Conservation (phyloP, 2,113 vertebrate genomes). For the Raja brachyura region DNA sequence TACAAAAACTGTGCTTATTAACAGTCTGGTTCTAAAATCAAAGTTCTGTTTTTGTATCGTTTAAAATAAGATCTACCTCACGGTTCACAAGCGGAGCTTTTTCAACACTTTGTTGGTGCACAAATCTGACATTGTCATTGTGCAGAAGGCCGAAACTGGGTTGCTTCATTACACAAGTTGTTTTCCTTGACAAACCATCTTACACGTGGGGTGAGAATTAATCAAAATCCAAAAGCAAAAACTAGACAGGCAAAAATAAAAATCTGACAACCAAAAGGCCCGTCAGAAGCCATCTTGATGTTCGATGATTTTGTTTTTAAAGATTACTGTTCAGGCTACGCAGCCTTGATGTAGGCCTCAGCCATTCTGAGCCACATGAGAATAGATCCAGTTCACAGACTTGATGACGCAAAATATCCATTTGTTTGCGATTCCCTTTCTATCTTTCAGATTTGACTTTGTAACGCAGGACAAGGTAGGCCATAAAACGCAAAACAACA, state of each 20-base stretch:
- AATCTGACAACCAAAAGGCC: background rate
- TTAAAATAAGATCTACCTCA: background rate
- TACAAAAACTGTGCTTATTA: slow-evolving; percentile 30
- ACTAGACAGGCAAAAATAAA: background rate
- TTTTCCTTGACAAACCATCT: background rate
- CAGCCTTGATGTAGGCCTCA: background rate
- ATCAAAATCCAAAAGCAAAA: background rate
- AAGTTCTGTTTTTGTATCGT: background rate
- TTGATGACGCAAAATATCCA: background rate
- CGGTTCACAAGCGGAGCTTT: background rate
- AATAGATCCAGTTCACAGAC: background rate
- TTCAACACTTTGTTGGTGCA: background rate
- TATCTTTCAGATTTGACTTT: slow-evolving; percentile 93
- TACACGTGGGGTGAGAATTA: background rate
- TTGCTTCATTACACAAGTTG: background rate
- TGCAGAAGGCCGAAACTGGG: background rate
- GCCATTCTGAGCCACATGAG: background rate
- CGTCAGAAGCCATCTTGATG: background rate
- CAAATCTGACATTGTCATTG: background rate
- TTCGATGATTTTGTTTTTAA: background rate
- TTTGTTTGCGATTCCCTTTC: slow-evolving; percentile 39
- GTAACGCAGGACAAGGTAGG: slow-evolving; percentile 90
- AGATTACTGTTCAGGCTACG: background rate
- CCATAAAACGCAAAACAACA: slow-evolving; percentile 77
- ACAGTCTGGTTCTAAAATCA: background rate